Conservation (phyloP, 2,797 vertebrate species). For the Tadarida brasiliensis region DNA sequence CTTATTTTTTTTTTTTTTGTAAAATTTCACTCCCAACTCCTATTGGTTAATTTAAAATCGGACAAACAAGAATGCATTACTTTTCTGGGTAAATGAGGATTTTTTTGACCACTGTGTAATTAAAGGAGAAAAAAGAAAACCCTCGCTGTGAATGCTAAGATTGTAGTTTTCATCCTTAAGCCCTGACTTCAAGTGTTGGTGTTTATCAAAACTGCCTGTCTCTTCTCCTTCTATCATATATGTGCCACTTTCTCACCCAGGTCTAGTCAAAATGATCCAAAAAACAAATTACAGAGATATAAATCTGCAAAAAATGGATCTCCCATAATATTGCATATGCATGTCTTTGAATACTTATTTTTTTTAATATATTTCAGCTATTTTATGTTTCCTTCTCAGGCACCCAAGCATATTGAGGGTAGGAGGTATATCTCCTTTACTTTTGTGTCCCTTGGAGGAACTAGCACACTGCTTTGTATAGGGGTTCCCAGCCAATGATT, state of each 20-base stretch:
- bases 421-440: background rate
- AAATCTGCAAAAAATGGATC: background rate
- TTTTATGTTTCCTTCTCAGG: background rate
- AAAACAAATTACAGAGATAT: background rate
- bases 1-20: background rate
- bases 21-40: background rate
- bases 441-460: background rate
- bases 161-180: background rate
- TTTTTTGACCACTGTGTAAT: conserved; percentile 8
- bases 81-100: background rate
- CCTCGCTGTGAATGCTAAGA: background rate
- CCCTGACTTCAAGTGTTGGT: background rate
- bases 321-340: background rate
- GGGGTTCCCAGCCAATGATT: background rate
- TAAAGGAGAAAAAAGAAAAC: background rate
- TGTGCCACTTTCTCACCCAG: background rate
- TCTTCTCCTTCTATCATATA: background rate
- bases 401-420: background rate
- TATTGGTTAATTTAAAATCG: background rate
- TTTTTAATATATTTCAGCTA: background rate
- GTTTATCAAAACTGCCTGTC: background rate
- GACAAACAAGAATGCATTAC: background rate
- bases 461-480: background rate
- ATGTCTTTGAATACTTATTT: background rate
- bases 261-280: background rate